phyloP scores from a whole-genome alignment of 2,888 invertebrate species.

The Mythimna impura region DNA sequence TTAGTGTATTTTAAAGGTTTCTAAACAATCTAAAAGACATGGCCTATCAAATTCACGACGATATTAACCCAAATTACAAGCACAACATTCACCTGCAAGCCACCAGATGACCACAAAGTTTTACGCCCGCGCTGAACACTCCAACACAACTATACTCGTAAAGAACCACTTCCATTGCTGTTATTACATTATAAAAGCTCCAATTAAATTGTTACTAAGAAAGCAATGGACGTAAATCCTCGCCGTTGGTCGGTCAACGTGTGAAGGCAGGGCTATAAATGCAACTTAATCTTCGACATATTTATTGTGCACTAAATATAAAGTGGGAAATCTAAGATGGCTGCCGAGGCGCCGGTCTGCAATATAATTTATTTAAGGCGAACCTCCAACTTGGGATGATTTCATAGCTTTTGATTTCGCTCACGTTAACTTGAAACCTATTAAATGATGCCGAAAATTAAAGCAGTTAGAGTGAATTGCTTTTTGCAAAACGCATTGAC shows the following conservation, averaged over 20 bases:
- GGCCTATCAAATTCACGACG: conserved; percentile 36
- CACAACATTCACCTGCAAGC: conserved; percentile 51
- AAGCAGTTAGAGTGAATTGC: background rate
- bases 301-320: conserved; percentile 66
- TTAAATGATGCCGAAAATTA: background rate
- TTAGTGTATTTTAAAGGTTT: conserved; percentile 10
- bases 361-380: conserved; percentile 44
- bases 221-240: conserved; percentile 36
- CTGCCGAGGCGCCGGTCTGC: conserved; percentile 54
- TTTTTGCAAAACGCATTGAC: conserved; percentile 10
- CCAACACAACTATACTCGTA: conserved; percentile 1
- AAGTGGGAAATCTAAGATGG: conserved; percentile 62
- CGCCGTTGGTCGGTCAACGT: conserved; percentile 19
- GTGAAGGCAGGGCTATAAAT: conserved; percentile 52
- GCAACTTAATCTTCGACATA: conserved; percentile 64
- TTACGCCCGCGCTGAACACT: conserved; percentile 22
- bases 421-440: background rate
- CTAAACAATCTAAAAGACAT: conserved; percentile 10
- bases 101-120: conserved; percentile 49
- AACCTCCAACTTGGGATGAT: conserved; percentile 13
- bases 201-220: conserved; percentile 36
- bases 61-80: conserved; percentile 55
- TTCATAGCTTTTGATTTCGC: background rate
- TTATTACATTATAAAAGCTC: conserved; percentile 14
- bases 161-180: conserved; percentile 33